These are phyloP conservation scores for Lycopodina hypogea DNA, from an alignment of 37 sponge, comb jelly and placozoan genomes.

Conservation along the genomic window DNA sequence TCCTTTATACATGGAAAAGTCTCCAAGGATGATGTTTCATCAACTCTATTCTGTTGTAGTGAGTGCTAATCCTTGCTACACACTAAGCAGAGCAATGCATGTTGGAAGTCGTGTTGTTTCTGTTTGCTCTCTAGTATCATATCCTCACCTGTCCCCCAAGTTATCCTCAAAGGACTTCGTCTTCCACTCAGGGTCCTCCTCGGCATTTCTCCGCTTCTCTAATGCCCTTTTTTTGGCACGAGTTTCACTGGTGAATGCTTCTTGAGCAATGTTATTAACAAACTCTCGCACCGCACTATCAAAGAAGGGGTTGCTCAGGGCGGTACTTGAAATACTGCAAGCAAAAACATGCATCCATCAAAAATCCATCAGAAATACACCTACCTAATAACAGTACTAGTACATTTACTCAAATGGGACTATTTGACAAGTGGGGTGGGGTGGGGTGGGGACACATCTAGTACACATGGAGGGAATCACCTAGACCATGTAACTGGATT, in stretches of 20 bases:
- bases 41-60: background rate
- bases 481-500: too few relatives aligned
- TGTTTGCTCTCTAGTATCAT: background rate
- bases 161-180: conserved; percentile 15
- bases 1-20: too few relatives aligned
- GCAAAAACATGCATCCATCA: background rate
- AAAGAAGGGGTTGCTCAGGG: conserved; percentile 38
- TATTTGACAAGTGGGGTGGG: background rate
- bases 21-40: too few relatives aligned
- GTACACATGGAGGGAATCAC: background rate
- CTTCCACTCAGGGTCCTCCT: conserved; percentile 25
- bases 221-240: conserved; percentile 20
- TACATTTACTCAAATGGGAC: too few relatives aligned
- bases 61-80: background rate
- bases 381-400: too few relatives aligned
- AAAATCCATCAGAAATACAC: too few relatives aligned
- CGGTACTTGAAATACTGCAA: background rate
- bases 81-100: too few relatives aligned
- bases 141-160: conserved; percentile 40
- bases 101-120: too few relatives aligned
- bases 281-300: conserved; percentile 50
- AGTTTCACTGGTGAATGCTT: conserved; percentile 24
- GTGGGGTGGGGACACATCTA: background rate
- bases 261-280: conserved; percentile 26
- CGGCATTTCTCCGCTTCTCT: conserved; percentile 18